A percentile compares a stretch with the other conserved stretches of the same genome.
Evolutionary conservation across 2,797 vertebrate species (phyloP).

Genomic region (Sebastes kiyomatsui): DNA sequence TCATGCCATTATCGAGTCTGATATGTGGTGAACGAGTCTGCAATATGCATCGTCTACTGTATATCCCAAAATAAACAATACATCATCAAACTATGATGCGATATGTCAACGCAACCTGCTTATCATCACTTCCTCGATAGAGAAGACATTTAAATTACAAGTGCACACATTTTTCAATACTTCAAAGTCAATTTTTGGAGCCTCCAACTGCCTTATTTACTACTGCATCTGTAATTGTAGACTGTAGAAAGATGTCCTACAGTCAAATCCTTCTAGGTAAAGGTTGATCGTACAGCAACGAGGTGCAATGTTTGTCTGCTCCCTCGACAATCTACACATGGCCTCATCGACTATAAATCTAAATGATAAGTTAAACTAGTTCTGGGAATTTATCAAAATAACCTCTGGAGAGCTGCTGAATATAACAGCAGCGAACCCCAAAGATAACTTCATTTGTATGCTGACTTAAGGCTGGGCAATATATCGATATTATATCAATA

Average conservation of each 20-base stretch:
- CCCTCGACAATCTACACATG: too few relatives aligned
- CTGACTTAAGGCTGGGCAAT: too few relatives aligned
- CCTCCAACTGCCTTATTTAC: constrained; percentile 53
- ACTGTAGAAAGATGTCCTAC: neutral
- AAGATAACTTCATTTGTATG: neutral
- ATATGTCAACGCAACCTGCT: constrained; percentile 41
- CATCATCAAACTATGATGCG: neutral
- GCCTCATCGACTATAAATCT: too few relatives aligned
- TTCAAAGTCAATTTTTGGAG: constrained; percentile 45
- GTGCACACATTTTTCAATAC: constrained; percentile 48
- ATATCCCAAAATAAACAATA: neutral
- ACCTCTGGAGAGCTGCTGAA: neutral
- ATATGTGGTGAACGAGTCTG: neutral
- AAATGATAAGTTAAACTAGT: neutral
- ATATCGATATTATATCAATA: too few relatives aligned
- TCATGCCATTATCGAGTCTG: neutral
- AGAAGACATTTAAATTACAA: constrained; percentile 49
- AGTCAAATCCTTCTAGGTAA: neutral
- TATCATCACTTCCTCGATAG: constrained; percentile 22
- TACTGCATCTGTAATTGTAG: constrained; percentile 36
- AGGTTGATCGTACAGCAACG: neutral
- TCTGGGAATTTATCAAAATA: neutral
- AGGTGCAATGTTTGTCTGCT: too few relatives aligned
- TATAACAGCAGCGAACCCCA: neutral
- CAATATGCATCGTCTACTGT: neutral